phyloP scores from a whole-genome alignment of 2,113 vertebrate species.

The Callithrix jacchus region DNA sequence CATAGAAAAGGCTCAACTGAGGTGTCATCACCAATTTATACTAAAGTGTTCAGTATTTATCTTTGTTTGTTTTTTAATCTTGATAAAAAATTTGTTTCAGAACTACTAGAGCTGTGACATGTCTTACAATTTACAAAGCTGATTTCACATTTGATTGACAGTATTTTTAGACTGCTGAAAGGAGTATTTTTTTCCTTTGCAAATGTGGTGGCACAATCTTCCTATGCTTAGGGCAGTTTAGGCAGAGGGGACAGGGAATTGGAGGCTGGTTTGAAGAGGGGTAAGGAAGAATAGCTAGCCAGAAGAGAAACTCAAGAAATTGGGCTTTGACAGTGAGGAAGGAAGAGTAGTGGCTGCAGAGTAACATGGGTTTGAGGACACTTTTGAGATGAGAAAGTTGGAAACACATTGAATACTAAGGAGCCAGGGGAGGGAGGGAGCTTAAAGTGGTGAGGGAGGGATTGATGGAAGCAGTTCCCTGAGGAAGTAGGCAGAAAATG shows the following conservation, averaged over 20 bases:
- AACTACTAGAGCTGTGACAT: background rate
- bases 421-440: background rate
- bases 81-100: background rate
- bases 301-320: background rate
- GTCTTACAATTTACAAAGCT: slow-evolving; percentile 5
- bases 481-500: background rate
- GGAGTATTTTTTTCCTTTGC: background rate
- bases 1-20: background rate
- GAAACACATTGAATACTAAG: background rate
- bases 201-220: background rate
- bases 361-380: background rate
- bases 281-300: background rate
- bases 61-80: background rate
- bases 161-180: background rate
- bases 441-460: background rate
- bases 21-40: background rate
- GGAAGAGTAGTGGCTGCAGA: background rate
- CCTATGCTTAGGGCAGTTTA: background rate
- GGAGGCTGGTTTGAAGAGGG: background rate
- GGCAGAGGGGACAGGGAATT: background rate
- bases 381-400: background rate
- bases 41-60: background rate
- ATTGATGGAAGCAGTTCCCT: background rate
- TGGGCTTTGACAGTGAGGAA: background rate
- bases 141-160: background rate